A percentile compares a stretch with the other conserved stretches of the same genome.
Conservation (phyloP, 2,797 vertebrate genomes). For the Helarctos malayanus region DNA sequence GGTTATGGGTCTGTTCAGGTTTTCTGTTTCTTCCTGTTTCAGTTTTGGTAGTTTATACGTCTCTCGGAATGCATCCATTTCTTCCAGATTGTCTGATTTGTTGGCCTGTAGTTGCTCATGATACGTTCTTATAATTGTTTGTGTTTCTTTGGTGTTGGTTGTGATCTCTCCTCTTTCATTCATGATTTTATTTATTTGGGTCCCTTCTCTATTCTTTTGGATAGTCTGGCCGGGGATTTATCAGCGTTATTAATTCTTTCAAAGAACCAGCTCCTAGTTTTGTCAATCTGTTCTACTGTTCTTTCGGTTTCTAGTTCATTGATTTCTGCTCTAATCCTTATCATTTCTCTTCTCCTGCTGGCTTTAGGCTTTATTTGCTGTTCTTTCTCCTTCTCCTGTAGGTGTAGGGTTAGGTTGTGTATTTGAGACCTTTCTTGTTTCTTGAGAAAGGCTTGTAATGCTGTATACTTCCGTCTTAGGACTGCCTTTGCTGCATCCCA, state of each 20-base stretch:
- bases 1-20: neutral
- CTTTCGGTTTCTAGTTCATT: neutral
- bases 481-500: neutral
- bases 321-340: neutral
- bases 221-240: neutral
- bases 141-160: neutral
- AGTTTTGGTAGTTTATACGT: neutral
- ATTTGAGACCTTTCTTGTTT: neutral
- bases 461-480: neutral
- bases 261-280: neutral
- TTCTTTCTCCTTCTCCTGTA: neutral
- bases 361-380: neutral
- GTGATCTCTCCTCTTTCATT: neutral
- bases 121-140: too few species aligned
- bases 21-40: neutral
- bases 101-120: neutral
- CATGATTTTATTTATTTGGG: neutral
- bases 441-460: neutral
- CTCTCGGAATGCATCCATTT: neutral
- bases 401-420: neutral
- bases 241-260: neutral
- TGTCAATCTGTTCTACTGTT: neutral
- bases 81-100: neutral
- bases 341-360: neutral
- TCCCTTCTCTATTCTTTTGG: neutral